phyloP scores from a whole-genome alignment of 2,888 invertebrate species.

The Pseudococcus viburni region DNA sequence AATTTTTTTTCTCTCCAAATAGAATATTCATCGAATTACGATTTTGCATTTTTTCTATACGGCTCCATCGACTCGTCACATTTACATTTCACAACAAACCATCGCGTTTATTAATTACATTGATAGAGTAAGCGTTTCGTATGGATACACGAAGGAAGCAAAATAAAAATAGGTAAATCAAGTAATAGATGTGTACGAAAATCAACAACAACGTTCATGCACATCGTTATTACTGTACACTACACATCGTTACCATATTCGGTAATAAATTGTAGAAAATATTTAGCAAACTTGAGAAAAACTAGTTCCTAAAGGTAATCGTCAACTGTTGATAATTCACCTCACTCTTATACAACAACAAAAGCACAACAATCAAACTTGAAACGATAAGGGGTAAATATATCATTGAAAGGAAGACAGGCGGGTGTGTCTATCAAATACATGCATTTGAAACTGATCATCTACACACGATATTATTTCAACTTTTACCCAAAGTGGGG shows the following conservation, averaged over 20 bases:
- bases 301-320: background rate
- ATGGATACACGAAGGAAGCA: background rate
- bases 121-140: background rate
- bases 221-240: background rate
- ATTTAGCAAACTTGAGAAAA: background rate
- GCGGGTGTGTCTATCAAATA: background rate
- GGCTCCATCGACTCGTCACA: background rate
- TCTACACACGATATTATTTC: background rate
- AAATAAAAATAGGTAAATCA: background rate
- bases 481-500: conserved; percentile 3
- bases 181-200: background rate
- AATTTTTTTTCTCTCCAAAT: background rate
- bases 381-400: background rate
- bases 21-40: conserved; percentile 12
- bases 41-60: background rate
- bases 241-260: background rate
- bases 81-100: conserved; percentile 13
- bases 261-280: background rate
- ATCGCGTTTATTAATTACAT: conserved; percentile 5
- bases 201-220: background rate
- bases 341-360: background rate
- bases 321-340: background rate
- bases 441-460: background rate
- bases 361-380: conserved; percentile 27
- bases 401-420: background rate